phyloP scores from a whole-genome alignment of 2,797 vertebrate species.

The Echeneis naucrates region DNA sequence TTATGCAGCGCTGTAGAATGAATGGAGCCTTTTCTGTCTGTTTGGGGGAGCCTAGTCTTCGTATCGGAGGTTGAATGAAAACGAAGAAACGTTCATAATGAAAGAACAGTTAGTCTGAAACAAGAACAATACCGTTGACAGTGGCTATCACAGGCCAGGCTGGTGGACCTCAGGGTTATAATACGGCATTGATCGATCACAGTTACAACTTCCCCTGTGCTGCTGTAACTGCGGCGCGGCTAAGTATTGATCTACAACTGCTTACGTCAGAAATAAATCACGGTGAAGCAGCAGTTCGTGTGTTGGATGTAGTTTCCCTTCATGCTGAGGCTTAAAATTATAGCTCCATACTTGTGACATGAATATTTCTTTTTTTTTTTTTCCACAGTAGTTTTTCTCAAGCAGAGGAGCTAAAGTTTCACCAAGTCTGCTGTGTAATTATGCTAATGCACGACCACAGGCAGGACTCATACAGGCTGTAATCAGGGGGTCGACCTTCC shows the following conservation, averaged over 20 bases:
- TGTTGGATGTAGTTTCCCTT: slow-evolving; percentile 11
- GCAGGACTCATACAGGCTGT: slow-evolving; percentile 57
- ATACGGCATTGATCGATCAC: slow-evolving; percentile 40
- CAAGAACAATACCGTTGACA: neutral
- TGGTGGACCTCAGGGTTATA: slow-evolving; percentile 5
- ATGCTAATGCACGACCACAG: slow-evolving; percentile 60
- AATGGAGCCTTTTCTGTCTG: slow-evolving; percentile 21
- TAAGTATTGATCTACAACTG: slow-evolving; percentile 42
- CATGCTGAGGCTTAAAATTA: slow-evolving; percentile 23
- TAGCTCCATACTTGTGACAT: slow-evolving; percentile 36
- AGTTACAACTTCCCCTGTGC: neutral
- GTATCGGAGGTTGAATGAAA: slow-evolving; percentile 4
- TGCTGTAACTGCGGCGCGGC: slow-evolving; percentile 19
- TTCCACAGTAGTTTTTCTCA: slow-evolving; percentile 14
- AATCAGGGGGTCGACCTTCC: slow-evolving; percentile 69
- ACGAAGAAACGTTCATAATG: neutral
- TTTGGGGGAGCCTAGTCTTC: neutral
- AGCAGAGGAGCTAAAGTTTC: slow-evolving; percentile 44
- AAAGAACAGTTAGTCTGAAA: neutral
- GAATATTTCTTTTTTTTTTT: no score
- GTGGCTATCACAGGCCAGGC: neutral
- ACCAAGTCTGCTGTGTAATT: slow-evolving; percentile 64
- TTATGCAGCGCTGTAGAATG: slow-evolving; percentile 25
- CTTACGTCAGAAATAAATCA: slow-evolving; percentile 22
- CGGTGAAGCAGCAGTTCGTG: slow-evolving; percentile 7